phyloP scores from a whole-genome alignment of 2,888 invertebrate species.

The Aproaerema taeniolella region DNA sequence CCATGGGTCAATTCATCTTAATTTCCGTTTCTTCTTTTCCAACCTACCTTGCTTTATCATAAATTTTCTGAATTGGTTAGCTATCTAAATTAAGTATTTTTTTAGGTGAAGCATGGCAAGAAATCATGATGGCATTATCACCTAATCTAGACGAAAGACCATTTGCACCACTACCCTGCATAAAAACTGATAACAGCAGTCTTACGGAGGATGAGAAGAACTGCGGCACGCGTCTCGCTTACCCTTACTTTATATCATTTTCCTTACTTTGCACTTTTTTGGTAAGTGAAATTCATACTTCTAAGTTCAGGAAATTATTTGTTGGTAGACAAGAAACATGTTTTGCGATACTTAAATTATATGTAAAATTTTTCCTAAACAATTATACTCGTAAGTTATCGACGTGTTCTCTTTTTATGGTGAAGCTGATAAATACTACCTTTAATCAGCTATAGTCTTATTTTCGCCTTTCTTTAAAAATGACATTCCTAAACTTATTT shows the following conservation, averaged over 20 bases:
- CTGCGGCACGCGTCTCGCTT: constrained; percentile 95
- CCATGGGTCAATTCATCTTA: too few species aligned
- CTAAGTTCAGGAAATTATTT: not conserved
- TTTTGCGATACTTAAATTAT: too few species aligned
- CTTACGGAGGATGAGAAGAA: constrained; percentile 53
- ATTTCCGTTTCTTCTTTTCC: too few species aligned
- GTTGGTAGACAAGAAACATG: not conserved
- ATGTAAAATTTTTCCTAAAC: too few species aligned
- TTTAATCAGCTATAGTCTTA: too few species aligned
- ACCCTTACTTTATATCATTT: constrained; percentile 99
- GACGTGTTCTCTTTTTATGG: too few species aligned
- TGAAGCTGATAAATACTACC: too few species aligned
- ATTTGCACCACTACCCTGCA: constrained; percentile 80
- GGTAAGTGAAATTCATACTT: constrained; percentile 78
- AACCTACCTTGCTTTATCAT: not conserved
- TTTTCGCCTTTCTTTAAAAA: too few species aligned
- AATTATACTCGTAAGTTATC: too few species aligned
- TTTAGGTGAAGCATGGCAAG: constrained; percentile 98
- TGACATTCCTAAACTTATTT: constrained; percentile 39
- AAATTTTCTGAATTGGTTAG: too few species aligned
- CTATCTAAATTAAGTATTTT: too few species aligned
- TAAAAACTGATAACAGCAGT: constrained; percentile 77
- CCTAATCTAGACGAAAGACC: constrained; percentile 48
- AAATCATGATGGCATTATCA: constrained; percentile 91
- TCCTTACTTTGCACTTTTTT: constrained; percentile 98